Conservation (phyloP, 2,113 vertebrate genomes). For the Saimiri boliviensis region DNA sequence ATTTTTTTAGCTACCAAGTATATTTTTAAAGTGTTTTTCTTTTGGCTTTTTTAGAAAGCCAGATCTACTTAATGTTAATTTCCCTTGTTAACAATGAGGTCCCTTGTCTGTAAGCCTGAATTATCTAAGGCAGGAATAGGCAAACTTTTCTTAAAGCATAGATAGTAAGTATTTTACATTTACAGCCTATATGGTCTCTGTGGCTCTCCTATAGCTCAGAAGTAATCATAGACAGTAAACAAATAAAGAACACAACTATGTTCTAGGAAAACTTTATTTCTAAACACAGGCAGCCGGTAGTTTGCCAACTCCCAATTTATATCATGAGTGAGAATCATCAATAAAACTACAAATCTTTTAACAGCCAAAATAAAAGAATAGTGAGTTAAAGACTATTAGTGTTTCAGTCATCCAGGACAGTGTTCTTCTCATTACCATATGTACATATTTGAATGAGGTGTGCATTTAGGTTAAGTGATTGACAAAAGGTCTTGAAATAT, state of each 20-base stretch:
- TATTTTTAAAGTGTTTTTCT: not conserved
- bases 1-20: constrained; percentile 37
- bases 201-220: not conserved
- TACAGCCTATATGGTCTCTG: not conserved
- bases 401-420: not conserved
- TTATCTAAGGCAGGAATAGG: not conserved
- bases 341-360: not conserved
- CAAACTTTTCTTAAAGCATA: not conserved
- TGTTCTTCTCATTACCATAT: not conserved
- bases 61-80: not conserved
- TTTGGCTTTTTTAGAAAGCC: not conserved
- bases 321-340: not conserved
- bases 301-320: not conserved
- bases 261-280: not conserved
- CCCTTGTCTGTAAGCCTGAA: not conserved
- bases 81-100: not conserved
- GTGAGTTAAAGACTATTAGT: not conserved
- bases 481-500: not conserved
- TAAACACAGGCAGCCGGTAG: not conserved
- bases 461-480: not conserved
- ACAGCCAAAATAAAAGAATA: not conserved
- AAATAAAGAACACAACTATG: not conserved
- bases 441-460: not conserved
- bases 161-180: not conserved
- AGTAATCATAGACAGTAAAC: not conserved